Percentiles rank a stretch among this genome's conserved stretches.
These are phyloP conservation scores for Lasioglossum calceatum DNA, from an alignment of 2,888 invertebrate species.

Conservation along the genomic window DNA sequence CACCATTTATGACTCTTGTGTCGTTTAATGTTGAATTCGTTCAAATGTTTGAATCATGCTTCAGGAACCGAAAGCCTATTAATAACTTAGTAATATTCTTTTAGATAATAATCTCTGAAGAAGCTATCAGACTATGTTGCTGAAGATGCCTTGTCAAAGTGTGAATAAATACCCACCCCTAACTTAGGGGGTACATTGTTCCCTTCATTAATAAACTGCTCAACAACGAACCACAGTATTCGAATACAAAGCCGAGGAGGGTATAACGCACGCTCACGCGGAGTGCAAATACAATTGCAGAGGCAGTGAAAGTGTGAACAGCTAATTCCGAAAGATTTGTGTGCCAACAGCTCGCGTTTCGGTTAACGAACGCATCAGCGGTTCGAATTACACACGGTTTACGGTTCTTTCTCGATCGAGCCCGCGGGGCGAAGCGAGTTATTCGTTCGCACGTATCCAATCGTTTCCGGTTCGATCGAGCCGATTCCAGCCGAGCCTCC, in stretches of 20 bases:
- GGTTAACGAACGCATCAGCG: conserved; percentile 2
- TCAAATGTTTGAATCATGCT: neutral
- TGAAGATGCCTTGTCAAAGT: neutral
- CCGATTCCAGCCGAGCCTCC: conserved; percentile 22
- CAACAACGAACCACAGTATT: neutral
- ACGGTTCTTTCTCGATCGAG: neutral
- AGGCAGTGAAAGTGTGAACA: neutral
- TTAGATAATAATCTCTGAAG: neutral
- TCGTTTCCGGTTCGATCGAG: conserved; percentile 44
- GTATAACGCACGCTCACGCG: neutral
- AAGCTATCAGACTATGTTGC: neutral
- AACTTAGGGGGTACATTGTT: neutral
- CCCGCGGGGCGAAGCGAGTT: neutral
- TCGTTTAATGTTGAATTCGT: neutral
- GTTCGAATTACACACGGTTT: conserved; percentile 7
- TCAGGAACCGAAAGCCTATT: neutral
- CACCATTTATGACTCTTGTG: neutral
- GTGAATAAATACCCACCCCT: neutral
- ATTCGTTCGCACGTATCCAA: conserved; percentile 48
- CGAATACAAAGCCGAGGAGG: neutral
- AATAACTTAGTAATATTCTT: neutral
- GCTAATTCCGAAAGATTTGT: conserved; percentile 3
- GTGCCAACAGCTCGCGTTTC: neutral
- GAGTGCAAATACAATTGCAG: neutral
- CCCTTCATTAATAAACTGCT: neutral